Percentiles rank a stretch among this genome's conserved stretches.
Conservation (phyloP, 1,140 invertebrate genomes). For the Cherax quadricarinatus region DNA sequence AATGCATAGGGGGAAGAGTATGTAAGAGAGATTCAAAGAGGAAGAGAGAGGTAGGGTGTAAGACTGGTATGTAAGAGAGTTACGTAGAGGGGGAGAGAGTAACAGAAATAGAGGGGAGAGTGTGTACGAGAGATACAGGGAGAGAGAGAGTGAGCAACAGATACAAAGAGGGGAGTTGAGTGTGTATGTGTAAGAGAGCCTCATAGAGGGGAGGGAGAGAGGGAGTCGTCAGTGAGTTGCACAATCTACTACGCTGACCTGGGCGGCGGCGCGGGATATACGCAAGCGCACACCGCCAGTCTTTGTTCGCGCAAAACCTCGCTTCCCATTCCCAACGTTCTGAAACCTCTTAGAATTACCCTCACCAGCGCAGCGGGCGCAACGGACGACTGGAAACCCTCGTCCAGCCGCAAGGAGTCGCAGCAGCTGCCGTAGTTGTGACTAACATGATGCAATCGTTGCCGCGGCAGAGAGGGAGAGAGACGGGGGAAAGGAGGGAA, state of each 20-base stretch:
- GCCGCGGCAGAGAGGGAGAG: neutral
- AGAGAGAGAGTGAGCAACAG: conserved; percentile 13
- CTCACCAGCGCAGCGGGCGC: neutral
- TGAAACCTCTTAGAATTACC: neutral
- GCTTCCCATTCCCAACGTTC: neutral
- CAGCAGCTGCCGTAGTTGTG: no score
- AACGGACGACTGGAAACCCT: no score
- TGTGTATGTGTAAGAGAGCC: conserved; percentile 3
- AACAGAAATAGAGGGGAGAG: neutral
- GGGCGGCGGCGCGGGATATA: no score
- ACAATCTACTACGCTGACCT: neutral
- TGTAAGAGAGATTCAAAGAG: neutral
- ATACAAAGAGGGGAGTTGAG: neutral
- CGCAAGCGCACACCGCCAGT: neutral
- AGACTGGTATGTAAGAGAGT: neutral
- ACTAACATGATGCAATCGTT: no score
- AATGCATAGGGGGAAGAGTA: neutral
- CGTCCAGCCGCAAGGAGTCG: no score
- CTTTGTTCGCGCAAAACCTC: neutral
- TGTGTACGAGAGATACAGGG: neutral
- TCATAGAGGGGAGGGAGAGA: neutral
- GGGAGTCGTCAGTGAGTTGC: neutral
- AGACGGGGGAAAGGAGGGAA: no score
- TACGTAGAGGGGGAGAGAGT: conserved; percentile 16
- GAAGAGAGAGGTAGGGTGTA: conserved; percentile 20